Evolutionary conservation across 2,888 invertebrate species (phyloP).

Genomic region (Drosophila mayaguana): DNA sequence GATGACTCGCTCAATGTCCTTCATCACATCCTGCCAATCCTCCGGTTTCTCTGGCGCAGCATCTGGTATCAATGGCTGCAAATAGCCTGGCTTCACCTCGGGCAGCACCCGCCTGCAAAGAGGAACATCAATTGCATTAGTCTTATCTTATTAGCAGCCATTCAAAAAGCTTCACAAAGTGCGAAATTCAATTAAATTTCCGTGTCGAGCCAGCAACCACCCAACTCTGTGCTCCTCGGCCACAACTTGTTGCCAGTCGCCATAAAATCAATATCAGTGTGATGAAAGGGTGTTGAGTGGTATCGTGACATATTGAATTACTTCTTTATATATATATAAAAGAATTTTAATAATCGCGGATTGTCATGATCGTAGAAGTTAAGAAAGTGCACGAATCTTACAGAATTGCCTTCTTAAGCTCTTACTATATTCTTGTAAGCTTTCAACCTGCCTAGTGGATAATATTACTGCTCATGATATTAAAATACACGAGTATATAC

Average conservation of each 20-base stretch:
- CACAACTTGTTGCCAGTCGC: constrained; percentile 41
- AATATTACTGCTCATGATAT: too few species aligned
- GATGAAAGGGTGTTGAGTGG: neutral
- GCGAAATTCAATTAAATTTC: constrained; percentile 53
- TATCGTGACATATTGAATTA: neutral
- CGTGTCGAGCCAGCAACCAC: neutral
- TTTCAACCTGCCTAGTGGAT: too few species aligned
- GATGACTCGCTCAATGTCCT: constrained; percentile 96
- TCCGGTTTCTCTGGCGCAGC: constrained; percentile 94
- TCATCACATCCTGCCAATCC: constrained; percentile 95
- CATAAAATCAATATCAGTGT: constrained; percentile 28
- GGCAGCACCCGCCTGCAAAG: constrained; percentile 92
- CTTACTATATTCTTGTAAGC: too few species aligned
- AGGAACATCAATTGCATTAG: constrained; percentile 45
- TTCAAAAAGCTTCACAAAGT: constrained; percentile 34
- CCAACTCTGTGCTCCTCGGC: neutral
- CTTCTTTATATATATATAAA: too few species aligned
- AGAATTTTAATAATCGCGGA: too few species aligned
- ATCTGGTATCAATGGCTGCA: constrained; percentile 93
- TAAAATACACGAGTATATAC: too few species aligned
- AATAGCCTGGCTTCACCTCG: constrained; percentile 96
- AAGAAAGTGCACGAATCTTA: neutral
- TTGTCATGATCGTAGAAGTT: too few species aligned
- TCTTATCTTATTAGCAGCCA: constrained; percentile 32
- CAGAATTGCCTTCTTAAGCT: too few species aligned